phyloP scores from a whole-genome alignment of 2,797 vertebrate species.

The Eutrigla gurnardus region DNA sequence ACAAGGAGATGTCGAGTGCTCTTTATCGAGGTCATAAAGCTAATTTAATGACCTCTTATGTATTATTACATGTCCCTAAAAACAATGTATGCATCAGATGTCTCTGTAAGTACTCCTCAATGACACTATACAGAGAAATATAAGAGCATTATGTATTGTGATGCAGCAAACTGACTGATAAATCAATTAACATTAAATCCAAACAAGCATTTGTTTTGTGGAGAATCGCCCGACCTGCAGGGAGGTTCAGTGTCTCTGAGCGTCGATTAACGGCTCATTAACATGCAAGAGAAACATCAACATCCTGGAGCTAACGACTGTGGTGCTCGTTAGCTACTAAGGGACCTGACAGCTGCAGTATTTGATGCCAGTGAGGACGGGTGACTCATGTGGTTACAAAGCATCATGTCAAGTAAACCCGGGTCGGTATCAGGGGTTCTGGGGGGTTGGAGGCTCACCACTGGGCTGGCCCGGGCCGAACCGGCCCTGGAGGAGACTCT shows the following conservation, averaged over 20 bases:
- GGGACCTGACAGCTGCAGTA: too few relatives aligned
- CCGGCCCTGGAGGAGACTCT: conserved; percentile 92
- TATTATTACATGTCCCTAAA: not conserved
- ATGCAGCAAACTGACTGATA: not conserved
- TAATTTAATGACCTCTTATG: not conserved
- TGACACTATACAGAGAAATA: not conserved
- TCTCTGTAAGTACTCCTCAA: too few relatives aligned
- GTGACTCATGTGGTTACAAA: conserved; percentile 1
- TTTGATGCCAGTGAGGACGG: too few relatives aligned
- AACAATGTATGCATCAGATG: not conserved
- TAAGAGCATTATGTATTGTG: not conserved
- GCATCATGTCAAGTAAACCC: not conserved
- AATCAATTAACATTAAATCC: not conserved
- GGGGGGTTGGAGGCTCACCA: conserved; percentile 87
- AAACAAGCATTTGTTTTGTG: accelerated
- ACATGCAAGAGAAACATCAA: not conserved
- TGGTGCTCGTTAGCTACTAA: too few relatives aligned
- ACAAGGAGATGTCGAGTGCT: not conserved
- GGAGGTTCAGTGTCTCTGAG: not conserved
- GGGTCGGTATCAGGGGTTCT: not conserved
- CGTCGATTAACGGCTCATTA: not conserved
- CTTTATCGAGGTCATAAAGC: not conserved
- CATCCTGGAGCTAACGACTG: not conserved
- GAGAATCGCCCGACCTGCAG: not conserved
- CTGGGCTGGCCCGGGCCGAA: conserved; percentile 93